phyloP scores from a whole-genome alignment of 2,888 invertebrate species.

The Himalopsyche tibetana region DNA sequence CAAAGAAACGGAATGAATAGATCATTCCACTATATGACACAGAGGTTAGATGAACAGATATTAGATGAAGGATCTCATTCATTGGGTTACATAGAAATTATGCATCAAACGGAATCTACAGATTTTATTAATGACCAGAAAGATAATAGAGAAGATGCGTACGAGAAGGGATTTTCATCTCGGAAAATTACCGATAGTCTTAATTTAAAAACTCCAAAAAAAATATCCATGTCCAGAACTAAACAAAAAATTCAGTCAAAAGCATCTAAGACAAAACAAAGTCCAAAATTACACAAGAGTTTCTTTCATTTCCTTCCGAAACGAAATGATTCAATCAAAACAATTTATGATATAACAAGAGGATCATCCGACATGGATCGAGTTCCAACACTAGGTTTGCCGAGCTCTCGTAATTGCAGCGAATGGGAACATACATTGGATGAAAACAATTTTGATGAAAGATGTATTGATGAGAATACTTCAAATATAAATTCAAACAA shows the following conservation, averaged over 20 bases:
- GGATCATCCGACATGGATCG: constrained; percentile 72
- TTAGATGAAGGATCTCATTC: constrained; percentile 76
- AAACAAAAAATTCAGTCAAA: constrained; percentile 73
- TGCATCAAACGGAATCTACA: constrained; percentile 67
- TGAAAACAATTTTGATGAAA: constrained; percentile 69
- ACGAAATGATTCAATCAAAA: constrained; percentile 70
- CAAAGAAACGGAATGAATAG: constrained; percentile 76
- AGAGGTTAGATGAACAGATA: constrained; percentile 75
- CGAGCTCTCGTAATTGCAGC: constrained; percentile 68
- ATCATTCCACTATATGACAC: constrained; percentile 75
- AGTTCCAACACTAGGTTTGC: constrained; percentile 74
- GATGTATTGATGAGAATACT: constrained; percentile 46
- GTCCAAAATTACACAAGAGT: constrained; percentile 61
- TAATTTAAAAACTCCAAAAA: constrained; percentile 74
- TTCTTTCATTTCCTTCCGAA: constrained; percentile 73
- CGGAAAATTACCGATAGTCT: constrained; percentile 76
- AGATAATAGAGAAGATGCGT: constrained; percentile 64
- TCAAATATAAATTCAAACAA: constrained; percentile 43
- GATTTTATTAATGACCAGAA: constrained; percentile 54
- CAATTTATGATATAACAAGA: constrained; percentile 69
- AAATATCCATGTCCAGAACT: constrained; percentile 72
- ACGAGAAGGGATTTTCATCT: constrained; percentile 73
- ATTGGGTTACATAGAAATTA: constrained; percentile 74
- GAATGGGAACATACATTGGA: constrained; percentile 67
- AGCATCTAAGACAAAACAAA: constrained; percentile 69